These are phyloP conservation scores for Lamellibrachia columna DNA, from an alignment of 2,888 invertebrate species.

Conservation along the genomic window DNA sequence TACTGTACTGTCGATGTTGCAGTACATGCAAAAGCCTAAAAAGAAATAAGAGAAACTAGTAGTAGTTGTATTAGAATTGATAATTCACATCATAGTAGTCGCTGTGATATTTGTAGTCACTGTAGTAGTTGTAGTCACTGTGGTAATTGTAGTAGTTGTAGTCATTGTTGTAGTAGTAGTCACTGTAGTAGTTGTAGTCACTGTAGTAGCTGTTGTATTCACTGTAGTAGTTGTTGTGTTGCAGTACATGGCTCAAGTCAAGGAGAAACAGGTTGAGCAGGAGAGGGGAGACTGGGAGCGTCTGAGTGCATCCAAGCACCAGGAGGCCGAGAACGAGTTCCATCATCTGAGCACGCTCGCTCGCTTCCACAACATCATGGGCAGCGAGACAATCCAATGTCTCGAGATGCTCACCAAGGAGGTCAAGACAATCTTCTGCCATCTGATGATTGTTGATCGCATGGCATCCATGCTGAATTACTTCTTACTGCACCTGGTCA, in stretches of 20 bases:
- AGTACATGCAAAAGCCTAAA: neutral
- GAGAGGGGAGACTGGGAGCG: slow-evolving; percentile 78
- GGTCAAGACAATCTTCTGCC: slow-evolving; percentile 79
- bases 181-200: neutral
- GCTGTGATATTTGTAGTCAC: neutral
- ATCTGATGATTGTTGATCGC: slow-evolving; percentile 89
- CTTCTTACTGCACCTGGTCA: slow-evolving; percentile 83
- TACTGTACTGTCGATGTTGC: neutral
- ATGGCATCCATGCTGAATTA: slow-evolving; percentile 96
- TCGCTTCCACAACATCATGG: slow-evolving; percentile 89
- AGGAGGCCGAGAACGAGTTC: slow-evolving; percentile 72
- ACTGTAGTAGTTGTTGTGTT: slow-evolving; percentile 25
- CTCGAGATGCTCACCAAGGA: slow-evolving; percentile 71
- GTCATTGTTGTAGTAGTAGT: neutral
- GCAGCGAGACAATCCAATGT: slow-evolving; percentile 85
- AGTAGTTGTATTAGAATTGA: neutral
- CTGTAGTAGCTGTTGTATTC: neutral
- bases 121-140: neutral
- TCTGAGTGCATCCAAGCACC: slow-evolving; percentile 77
- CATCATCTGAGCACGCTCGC: slow-evolving; percentile 76
- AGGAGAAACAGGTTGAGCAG: slow-evolving; percentile 80
- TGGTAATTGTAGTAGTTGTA: neutral
- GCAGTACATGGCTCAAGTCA: slow-evolving; percentile 81
- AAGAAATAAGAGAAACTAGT: neutral
- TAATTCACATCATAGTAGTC: neutral